Conservation (phyloP, 2,888 invertebrate species). For the Dascillus cervinus region DNA sequence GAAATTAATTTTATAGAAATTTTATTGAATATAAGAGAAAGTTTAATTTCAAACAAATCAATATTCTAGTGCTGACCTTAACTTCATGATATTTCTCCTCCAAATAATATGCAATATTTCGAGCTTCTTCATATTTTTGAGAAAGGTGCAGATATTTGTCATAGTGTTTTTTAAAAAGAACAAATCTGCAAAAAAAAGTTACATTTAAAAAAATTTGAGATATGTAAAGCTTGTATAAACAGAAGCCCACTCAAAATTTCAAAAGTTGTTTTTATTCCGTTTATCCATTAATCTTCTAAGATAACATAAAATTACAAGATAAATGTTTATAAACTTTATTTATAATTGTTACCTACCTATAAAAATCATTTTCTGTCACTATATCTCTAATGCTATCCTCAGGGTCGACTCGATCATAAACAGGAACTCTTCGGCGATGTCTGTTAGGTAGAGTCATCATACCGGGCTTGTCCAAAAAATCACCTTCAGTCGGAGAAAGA, state of each 20-base stretch:
- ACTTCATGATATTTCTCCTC: slow-evolving; percentile 59
- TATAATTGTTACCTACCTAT: slow-evolving; percentile 48
- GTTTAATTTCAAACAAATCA: too few relatives aligned
- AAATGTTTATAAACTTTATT: too few relatives aligned
- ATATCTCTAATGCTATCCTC: slow-evolving; percentile 56
- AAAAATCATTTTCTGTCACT: slow-evolving; percentile 55
- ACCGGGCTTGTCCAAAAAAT: slow-evolving; percentile 35
- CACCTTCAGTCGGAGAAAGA: slow-evolving; percentile 32
- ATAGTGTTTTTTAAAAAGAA: slow-evolving; percentile 55
- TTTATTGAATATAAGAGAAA: too few relatives aligned
- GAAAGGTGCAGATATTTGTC: slow-evolving; percentile 54
- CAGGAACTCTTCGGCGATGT: slow-evolving; percentile 35
- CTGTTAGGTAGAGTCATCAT: slow-evolving; percentile 23
- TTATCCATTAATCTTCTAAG: too few relatives aligned
- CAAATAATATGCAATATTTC: slow-evolving; percentile 53
- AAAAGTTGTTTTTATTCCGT: too few relatives aligned
- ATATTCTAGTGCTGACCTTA: too few relatives aligned
- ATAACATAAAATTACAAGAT: too few relatives aligned
- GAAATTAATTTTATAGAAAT: slow-evolving; percentile 18
- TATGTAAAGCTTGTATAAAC: slow-evolving; percentile 3
- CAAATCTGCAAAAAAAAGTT: slow-evolving; percentile 45
- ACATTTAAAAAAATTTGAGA: neutral
- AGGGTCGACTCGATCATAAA: slow-evolving; percentile 52
- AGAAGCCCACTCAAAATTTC: too few relatives aligned
- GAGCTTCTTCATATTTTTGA: slow-evolving; percentile 54